These are phyloP conservation scores for Saccostrea glomerata DNA, from an alignment of 1,140 invertebrate genomes.

Conservation along the genomic window DNA sequence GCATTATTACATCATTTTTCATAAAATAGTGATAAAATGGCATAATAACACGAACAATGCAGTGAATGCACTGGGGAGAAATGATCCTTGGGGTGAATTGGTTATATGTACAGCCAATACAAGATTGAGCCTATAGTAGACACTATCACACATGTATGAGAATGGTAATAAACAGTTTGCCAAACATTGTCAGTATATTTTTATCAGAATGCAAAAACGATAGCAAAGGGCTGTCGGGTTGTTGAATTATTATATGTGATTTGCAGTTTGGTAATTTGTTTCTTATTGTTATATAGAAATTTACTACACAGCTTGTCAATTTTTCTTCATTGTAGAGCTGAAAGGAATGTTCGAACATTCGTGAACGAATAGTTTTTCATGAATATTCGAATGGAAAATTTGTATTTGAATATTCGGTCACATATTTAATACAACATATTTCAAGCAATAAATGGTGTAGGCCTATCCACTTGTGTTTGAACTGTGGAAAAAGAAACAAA, in stretches of 20 bases:
- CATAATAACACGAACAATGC: background rate
- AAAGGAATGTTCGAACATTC: too few relatives aligned
- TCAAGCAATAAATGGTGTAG: too few relatives aligned
- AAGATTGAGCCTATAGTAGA: background rate
- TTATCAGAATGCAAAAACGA: background rate
- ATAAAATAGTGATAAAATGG: background rate
- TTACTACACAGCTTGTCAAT: background rate
- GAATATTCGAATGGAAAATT: too few relatives aligned
- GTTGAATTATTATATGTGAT: background rate
- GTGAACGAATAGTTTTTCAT: too few relatives aligned
- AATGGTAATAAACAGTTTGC: background rate
- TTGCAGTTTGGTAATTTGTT: background rate
- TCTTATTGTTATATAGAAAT: background rate
- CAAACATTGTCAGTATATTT: background rate
- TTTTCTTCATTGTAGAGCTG: background rate
- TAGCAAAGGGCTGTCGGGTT: background rate
- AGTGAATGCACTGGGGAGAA: background rate
- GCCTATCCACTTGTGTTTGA: too few relatives aligned
- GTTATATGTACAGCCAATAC: background rate
- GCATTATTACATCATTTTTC: slow-evolving; percentile 7
- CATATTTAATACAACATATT: too few relatives aligned
- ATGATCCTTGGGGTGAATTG: background rate
- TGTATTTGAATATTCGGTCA: too few relatives aligned
- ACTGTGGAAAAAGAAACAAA: too few relatives aligned
- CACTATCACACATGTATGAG: background rate